A percentile compares a stretch with the other conserved stretches of the same genome.
phyloP scores from a whole-genome alignment of 2,888 invertebrate genomes.

The Phalera bucephala region DNA sequence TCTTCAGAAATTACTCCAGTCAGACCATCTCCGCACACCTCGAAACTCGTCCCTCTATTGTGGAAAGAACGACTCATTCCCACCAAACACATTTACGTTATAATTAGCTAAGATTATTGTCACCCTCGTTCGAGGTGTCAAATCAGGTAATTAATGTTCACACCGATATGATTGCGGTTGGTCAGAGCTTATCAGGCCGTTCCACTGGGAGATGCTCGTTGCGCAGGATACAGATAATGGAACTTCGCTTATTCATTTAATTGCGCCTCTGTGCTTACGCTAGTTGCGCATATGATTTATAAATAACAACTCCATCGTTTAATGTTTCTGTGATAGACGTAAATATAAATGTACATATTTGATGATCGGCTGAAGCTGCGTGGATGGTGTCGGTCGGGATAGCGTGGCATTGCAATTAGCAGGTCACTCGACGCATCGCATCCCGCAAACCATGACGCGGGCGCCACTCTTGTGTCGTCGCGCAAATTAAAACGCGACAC shows the following conservation, averaged over 20 bases:
- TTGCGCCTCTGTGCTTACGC: slow-evolving; percentile 9
- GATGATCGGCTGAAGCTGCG: slow-evolving; percentile 46
- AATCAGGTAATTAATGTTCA: slow-evolving; percentile 71
- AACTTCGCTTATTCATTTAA: slow-evolving; percentile 47
- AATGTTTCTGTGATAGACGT: slow-evolving; percentile 18
- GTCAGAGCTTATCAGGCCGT: slow-evolving; percentile 66
- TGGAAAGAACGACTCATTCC: slow-evolving; percentile 41
- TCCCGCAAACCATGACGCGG: slow-evolving; percentile 63
- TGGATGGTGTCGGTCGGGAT: slow-evolving; percentile 52
- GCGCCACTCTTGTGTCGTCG: slow-evolving; percentile 77
- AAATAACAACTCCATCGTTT: slow-evolving; percentile 19
- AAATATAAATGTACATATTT: slow-evolving; percentile 46
- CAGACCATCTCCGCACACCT: slow-evolving; percentile 59
- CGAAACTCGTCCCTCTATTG: slow-evolving; percentile 38
- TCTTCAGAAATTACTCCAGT: slow-evolving; percentile 78
- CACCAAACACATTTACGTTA: slow-evolving; percentile 48
- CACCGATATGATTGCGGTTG: slow-evolving; percentile 73
- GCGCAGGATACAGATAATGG: slow-evolving; percentile 46
- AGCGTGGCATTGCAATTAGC: slow-evolving; percentile 76
- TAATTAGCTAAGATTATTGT: slow-evolving; percentile 71
- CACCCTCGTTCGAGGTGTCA: slow-evolving; percentile 55
- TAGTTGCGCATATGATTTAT: slow-evolving; percentile 10
- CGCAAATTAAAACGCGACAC: slow-evolving; percentile 80
- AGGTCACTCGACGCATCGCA: slow-evolving; percentile 67
- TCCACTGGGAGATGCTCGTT: slow-evolving; percentile 63